Evolutionary conservation across 2,113 vertebrate species (phyloP).

Genomic region (Leiothrix lutea): DNA sequence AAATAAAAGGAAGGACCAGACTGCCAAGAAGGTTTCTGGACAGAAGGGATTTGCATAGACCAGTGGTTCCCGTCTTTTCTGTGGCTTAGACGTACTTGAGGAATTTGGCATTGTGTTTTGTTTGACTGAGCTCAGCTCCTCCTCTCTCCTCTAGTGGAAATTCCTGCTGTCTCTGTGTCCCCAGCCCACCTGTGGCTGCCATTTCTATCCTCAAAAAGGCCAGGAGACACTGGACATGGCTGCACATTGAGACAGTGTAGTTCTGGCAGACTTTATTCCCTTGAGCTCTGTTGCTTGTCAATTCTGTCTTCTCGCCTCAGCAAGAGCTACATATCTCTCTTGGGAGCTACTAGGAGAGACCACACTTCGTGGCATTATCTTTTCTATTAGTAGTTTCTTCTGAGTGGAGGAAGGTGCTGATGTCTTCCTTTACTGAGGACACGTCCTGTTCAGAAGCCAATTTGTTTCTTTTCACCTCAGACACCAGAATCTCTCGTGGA

Average conservation of each 20-base stretch:
- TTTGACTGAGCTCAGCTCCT: neutral
- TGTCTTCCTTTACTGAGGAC: neutral
- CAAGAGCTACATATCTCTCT: neutral
- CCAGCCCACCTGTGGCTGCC: neutral
- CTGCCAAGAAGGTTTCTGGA: conserved; percentile 12
- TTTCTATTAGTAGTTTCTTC: neutral
- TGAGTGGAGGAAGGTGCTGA: neutral
- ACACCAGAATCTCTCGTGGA: neutral
- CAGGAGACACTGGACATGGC: neutral
- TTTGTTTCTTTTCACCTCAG: neutral
- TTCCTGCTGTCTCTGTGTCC: neutral
- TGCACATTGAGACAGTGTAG: fast-evolving
- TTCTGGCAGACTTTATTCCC: neutral
- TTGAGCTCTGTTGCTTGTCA: neutral
- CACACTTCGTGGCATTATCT: neutral
- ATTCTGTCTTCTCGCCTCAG: neutral
- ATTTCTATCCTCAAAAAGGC: neutral
- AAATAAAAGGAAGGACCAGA: neutral
- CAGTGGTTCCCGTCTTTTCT: conserved; percentile 9
- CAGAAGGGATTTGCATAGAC: conserved; percentile 37
- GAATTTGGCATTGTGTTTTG: neutral
- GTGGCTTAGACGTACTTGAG: neutral
- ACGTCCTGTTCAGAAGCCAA: neutral
- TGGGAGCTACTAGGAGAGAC: neutral
- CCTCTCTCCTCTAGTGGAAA: neutral